These are phyloP conservation scores for Netelia virgata DNA, from an alignment of 2,888 invertebrate genomes.

Conservation along the genomic window DNA sequence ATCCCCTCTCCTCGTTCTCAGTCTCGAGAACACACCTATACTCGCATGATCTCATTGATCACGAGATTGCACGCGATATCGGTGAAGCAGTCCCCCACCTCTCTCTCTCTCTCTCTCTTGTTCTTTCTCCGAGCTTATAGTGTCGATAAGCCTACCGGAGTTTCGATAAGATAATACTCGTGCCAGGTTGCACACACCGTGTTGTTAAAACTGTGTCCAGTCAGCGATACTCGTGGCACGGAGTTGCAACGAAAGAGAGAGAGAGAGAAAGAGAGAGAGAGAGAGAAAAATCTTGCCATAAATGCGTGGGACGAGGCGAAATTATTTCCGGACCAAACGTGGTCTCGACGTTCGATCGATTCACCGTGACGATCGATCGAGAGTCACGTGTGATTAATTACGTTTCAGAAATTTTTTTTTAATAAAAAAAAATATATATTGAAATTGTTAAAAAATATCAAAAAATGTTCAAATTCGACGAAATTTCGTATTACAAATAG, in stretches of 20 bases:
- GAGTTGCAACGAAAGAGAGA: background rate
- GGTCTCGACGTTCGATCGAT: background rate
- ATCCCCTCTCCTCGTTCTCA: constrained; percentile 2
- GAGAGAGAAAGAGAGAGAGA: background rate
- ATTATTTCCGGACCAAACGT: background rate
- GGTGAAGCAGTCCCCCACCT: background rate
- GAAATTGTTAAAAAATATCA: no score
- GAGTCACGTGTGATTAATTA: no score
- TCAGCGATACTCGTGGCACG: constrained; percentile 30
- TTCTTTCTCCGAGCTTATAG: constrained; percentile 1
- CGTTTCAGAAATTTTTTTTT: no score
- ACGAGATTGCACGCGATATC: constrained; percentile 48
- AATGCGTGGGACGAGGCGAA: background rate
- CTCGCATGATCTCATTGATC: constrained; percentile 56
- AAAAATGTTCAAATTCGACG: no score
- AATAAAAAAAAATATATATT: no score
- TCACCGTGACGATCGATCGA: background rate
- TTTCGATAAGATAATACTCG: constrained; percentile 60
- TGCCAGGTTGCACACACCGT: background rate
- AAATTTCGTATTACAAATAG: no score
- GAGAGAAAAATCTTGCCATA: background rate
- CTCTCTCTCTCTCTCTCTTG: constrained; percentile 3
- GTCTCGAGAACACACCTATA: constrained; percentile 23
- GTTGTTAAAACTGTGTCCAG: constrained; percentile 39
- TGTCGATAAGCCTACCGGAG: constrained; percentile 54